A percentile compares a stretch with the other conserved stretches of the same genome.
phyloP scores from a whole-genome alignment of 1,140 invertebrate genomes.

The Drosophila repletoides region DNA sequence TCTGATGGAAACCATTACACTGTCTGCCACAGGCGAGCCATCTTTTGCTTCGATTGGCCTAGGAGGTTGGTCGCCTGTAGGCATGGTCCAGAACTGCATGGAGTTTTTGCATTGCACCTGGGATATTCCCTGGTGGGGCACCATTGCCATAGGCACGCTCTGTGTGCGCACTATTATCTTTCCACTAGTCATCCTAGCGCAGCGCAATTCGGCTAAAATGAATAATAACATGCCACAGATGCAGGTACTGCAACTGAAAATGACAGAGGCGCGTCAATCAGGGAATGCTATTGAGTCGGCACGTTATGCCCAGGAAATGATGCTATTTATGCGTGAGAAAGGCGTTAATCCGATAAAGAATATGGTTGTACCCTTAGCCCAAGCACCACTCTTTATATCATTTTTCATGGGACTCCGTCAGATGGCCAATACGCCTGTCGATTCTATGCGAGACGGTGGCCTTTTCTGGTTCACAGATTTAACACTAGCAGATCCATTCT shows the following conservation, averaged over 20 bases:
- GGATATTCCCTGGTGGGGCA: constrained; percentile 94
- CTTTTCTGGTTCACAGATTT: constrained; percentile 96
- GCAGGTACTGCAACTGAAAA: constrained; percentile 89
- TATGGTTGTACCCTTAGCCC: constrained; percentile 90
- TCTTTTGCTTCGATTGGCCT: constrained; percentile 91
- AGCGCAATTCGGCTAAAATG: constrained; percentile 90
- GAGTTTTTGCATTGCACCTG: constrained; percentile 90
- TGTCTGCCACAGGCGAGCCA: constrained; percentile 89
- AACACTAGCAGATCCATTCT: constrained; percentile 94
- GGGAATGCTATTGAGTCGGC: constrained; percentile 92
- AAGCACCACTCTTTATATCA: constrained; percentile 95
- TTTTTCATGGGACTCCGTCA: constrained; percentile 92
- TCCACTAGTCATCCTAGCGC: constrained; percentile 91
- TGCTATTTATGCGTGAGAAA: constrained; percentile 91
- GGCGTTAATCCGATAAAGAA: constrained; percentile 91
- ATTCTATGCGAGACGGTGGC: constrained; percentile 94
- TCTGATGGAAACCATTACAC: constrained; percentile 82
- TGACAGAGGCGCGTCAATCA: constrained; percentile 90
- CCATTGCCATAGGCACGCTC: constrained; percentile 91
- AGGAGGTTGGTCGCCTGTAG: constrained; percentile 89
- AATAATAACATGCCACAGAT: constrained; percentile 92
- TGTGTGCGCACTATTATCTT: constrained; percentile 89
- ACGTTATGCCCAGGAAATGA: constrained; percentile 88
- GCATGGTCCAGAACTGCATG: constrained; percentile 90
- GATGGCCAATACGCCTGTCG: constrained; percentile 94